Conservation (phyloP, 2,113 vertebrate species). For the Sitta europaea region DNA sequence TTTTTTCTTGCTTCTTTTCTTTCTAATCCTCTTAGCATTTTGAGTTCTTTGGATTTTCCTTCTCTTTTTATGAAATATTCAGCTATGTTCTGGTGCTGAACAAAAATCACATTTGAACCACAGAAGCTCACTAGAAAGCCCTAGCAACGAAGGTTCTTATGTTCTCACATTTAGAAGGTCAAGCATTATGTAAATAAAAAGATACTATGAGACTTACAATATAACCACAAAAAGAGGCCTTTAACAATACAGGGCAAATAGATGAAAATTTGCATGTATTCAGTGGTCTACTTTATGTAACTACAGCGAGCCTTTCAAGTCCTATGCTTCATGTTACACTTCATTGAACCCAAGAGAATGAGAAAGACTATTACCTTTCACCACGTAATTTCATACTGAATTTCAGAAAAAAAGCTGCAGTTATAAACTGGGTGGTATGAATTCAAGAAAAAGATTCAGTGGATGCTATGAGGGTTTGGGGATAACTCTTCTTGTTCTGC, state of each 20-base stretch:
- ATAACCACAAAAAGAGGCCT: neutral
- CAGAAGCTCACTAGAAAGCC: neutral
- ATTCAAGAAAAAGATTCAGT: neutral
- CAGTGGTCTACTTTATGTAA: neutral
- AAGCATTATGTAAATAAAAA: neutral
- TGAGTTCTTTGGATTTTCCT: neutral
- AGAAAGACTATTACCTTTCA: neutral
- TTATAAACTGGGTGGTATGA: neutral
- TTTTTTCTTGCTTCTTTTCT: accelerated
- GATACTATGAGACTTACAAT: neutral
- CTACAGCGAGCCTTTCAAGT: neutral
- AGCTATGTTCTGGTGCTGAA: neutral
- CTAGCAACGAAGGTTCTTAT: neutral
- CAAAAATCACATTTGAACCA: neutral
- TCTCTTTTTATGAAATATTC: neutral
- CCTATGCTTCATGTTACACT: neutral
- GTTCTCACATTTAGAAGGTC: neutral
- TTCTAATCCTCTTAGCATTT: neutral
- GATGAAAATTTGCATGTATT: neutral
- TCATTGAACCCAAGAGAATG: neutral
- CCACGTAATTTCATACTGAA: neutral
- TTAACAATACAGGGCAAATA: neutral
- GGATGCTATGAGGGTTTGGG: neutral
- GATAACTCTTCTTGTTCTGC: neutral
- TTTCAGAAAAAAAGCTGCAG: neutral